phyloP scores from a whole-genome alignment of 1,140 invertebrate genomes.

The Dufourea novaeangliae region DNA sequence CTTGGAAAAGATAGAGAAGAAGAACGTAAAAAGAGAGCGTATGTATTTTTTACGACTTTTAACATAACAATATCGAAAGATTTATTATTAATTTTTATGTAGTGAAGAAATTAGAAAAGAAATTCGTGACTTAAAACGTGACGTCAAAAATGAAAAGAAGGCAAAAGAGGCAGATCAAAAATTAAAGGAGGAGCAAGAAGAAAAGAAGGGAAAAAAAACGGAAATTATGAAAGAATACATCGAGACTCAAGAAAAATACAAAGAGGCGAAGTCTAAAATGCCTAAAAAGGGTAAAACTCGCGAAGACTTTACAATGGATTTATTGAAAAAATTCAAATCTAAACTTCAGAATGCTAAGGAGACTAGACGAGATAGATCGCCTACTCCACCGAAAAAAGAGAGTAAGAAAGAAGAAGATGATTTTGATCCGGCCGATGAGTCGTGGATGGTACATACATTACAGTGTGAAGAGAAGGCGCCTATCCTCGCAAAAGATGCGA shows the following conservation, averaged over 20 bases:
- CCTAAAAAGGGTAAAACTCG: slow-evolving; percentile 86
- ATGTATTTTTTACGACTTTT: slow-evolving; percentile 65
- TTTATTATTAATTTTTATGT: slow-evolving; percentile 51
- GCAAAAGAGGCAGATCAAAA: slow-evolving; percentile 82
- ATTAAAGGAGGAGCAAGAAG: slow-evolving; percentile 77
- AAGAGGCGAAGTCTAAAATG: slow-evolving; percentile 84
- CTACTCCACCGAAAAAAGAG: slow-evolving; percentile 41
- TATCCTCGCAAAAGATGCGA: slow-evolving; percentile 97
- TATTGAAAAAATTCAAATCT: slow-evolving; percentile 92
- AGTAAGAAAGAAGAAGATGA: slow-evolving; percentile 69
- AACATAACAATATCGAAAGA: slow-evolving; percentile 13
- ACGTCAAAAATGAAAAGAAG: slow-evolving; percentile 85
- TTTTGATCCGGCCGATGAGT: slow-evolving; percentile 83
- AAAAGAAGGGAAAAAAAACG: slow-evolving; percentile 81
- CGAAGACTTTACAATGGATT: slow-evolving; percentile 88
- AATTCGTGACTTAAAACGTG: slow-evolving; percentile 88
- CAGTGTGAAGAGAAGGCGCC: slow-evolving; percentile 89
- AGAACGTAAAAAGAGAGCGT: slow-evolving; percentile 87
- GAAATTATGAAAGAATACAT: slow-evolving; percentile 88
- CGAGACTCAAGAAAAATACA: slow-evolving; percentile 90
- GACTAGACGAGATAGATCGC: slow-evolving; percentile 69
- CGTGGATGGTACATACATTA: slow-evolving; percentile 90
- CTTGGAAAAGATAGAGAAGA: slow-evolving; percentile 86
- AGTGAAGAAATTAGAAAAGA: slow-evolving; percentile 90
- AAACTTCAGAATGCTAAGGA: slow-evolving; percentile 88